These are phyloP conservation scores for Dermolepida albohirtum DNA, from an alignment of 2,888 invertebrate species.

Conservation along the genomic window DNA sequence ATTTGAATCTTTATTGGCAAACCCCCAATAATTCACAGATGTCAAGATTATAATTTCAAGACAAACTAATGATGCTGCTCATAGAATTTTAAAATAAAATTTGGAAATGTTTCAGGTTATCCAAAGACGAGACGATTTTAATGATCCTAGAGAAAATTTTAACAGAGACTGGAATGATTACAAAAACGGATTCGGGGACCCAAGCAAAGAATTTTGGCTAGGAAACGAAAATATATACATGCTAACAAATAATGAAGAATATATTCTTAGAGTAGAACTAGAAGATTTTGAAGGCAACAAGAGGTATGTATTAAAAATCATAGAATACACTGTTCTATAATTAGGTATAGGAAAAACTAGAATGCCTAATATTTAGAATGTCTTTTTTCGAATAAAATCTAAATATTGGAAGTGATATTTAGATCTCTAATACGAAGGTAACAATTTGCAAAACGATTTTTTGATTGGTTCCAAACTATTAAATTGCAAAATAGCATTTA, in stretches of 20 bases:
- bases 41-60: too few species aligned
- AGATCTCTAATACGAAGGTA: too few species aligned
- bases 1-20: too few species aligned
- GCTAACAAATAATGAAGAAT: conserved; percentile 92
- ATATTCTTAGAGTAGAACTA: conserved; percentile 85
- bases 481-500: too few species aligned
- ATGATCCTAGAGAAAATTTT: conserved; percentile 89
- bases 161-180: conserved; percentile 94
- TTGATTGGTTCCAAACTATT: too few species aligned
- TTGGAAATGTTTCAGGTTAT: conserved; percentile 75
- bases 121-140: conserved; percentile 89
- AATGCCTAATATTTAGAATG: too few species aligned
- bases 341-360: too few species aligned
- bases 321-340: not conserved
- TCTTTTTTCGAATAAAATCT: too few species aligned
- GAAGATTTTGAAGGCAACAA: conserved; percentile 95
- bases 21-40: too few species aligned
- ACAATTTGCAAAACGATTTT: too few species aligned
- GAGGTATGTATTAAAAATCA: conserved; percentile 68
- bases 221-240: conserved; percentile 95
- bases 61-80: not conserved
- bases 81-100: conserved; percentile 11
- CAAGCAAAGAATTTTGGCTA: conserved; percentile 90
- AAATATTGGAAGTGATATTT: too few species aligned
- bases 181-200: conserved; percentile 93